A percentile compares a stretch with the other conserved stretches of the same genome.
phyloP scores from a whole-genome alignment of 30 jellyfish, hydroid and myxozoan genomes.

The Turritopsis rubra region DNA sequence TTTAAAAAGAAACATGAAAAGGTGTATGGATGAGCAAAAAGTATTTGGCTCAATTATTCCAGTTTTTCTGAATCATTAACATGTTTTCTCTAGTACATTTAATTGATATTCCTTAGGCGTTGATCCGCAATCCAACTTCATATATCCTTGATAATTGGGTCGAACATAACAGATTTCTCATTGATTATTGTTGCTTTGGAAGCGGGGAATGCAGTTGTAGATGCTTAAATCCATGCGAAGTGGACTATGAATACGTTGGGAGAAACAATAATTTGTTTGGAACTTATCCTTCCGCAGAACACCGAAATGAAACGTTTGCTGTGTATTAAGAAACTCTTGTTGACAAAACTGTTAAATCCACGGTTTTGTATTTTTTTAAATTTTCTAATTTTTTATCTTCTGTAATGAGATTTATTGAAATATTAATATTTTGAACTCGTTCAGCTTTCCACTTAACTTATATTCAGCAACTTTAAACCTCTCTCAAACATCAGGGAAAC shows the following conservation, averaged over 20 bases:
- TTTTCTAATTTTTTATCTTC: too few relatives aligned
- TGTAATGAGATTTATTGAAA: too few relatives aligned
- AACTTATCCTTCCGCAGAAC: neutral
- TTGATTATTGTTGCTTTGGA: slow-evolving; percentile 2
- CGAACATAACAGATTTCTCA: slow-evolving; percentile 8
- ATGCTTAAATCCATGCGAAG: neutral
- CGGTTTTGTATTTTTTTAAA: too few relatives aligned
- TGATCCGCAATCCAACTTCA: neutral
- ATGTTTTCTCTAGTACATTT: neutral
- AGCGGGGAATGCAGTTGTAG: neutral
- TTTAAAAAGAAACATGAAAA: too few relatives aligned
- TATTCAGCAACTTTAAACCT: too few relatives aligned
- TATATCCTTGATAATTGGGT: slow-evolving; percentile 2
- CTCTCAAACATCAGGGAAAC: too few relatives aligned
- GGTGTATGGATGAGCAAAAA: too few relatives aligned
- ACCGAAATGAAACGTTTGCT: neutral
- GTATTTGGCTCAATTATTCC: too few relatives aligned
- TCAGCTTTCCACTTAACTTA: too few relatives aligned
- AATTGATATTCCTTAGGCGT: neutral
- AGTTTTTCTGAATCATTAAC: too few relatives aligned
- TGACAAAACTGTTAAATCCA: neutral
- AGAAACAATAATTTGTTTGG: neutral
- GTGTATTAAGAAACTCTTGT: neutral
- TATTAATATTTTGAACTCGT: too few relatives aligned
- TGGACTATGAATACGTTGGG: neutral